These are phyloP conservation scores for Lordiphosa mommai DNA, from an alignment of 1,140 invertebrate species.

Conservation along the genomic window DNA sequence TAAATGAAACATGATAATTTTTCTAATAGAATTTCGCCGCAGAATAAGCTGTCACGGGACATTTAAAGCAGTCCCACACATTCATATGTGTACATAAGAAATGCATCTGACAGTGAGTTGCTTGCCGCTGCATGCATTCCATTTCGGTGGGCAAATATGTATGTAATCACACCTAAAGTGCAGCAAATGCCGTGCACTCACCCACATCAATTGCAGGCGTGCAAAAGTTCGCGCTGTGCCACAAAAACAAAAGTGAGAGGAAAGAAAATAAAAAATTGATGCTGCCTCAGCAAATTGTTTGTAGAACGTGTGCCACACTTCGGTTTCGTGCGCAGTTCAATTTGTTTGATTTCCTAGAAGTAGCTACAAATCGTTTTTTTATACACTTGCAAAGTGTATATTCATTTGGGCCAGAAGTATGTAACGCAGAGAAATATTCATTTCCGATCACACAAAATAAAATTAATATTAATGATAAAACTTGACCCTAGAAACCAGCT, in stretches of 20 bases:
- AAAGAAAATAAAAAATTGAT: conserved; percentile 1
- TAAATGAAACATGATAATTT: conserved; percentile 68
- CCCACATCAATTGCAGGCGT: conserved; percentile 27
- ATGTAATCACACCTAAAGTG: conserved; percentile 64
- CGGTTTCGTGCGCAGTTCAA: conserved; percentile 5
- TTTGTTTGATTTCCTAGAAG: conserved; percentile 25
- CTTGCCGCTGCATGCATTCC: conserved; percentile 43
- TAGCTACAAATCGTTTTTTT: conserved; percentile 31
- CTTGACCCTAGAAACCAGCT: too few species aligned
- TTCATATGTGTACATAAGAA: conserved; percentile 29
- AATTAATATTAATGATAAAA: too few species aligned
- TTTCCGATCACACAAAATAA: too few species aligned
- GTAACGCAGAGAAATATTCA: too few species aligned
- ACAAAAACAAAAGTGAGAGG: conserved; percentile 20
- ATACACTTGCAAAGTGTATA: too few species aligned
- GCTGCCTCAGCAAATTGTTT: conserved; percentile 54
- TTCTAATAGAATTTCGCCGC: conserved; percentile 53
- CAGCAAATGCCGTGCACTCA: conserved; percentile 1
- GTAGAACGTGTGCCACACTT: conserved; percentile 37
- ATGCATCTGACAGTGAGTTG: neutral
- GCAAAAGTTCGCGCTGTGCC: conserved; percentile 5
- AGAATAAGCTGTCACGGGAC: conserved; percentile 33
- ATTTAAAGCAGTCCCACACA: conserved; percentile 40
- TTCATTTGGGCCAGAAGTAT: too few species aligned
- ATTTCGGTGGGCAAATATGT: conserved; percentile 72